These are phyloP conservation scores for Diarsia dahlii DNA, from an alignment of 2,888 invertebrate species.

Conservation along the genomic window DNA sequence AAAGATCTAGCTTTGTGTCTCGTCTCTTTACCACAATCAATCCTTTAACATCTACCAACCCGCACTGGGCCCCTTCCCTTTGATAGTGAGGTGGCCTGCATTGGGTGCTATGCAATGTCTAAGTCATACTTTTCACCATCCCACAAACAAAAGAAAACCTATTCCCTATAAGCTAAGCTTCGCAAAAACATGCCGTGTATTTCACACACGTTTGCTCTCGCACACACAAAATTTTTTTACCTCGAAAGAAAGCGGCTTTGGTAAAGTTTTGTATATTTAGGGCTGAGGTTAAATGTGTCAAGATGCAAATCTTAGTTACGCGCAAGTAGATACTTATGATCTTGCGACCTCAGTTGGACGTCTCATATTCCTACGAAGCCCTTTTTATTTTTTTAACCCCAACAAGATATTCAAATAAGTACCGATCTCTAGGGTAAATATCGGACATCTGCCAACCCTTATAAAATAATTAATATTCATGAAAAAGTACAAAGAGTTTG, in stretches of 20 bases:
- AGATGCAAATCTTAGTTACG: constrained; percentile 54
- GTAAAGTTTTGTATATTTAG: constrained; percentile 23
- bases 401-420: constrained; percentile 55
- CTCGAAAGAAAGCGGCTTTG: constrained; percentile 31
- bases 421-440: constrained; percentile 50
- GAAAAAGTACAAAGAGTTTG: constrained; percentile 61
- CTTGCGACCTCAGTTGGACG: constrained; percentile 32
- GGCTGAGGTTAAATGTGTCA: constrained; percentile 32
- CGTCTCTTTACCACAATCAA: too few relatives aligned
- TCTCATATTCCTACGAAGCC: constrained; percentile 26
- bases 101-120: background rate
- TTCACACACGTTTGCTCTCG: constrained; percentile 17
- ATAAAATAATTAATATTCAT: constrained; percentile 67
- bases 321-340: constrained; percentile 46
- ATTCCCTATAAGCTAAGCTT: constrained; percentile 22
- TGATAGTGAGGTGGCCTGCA: too few relatives aligned
- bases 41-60: too few relatives aligned
- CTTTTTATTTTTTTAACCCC: constrained; percentile 46
- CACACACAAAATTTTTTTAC: constrained; percentile 21
- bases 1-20: too few relatives aligned
- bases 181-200: constrained; percentile 25
- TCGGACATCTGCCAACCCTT: constrained; percentile 60
- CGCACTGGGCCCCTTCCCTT: too few relatives aligned
- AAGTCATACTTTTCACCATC: background rate
- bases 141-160: constrained; percentile 20